Conservation (phyloP, 2,888 invertebrate species). For the Mesoligia furuncula region DNA sequence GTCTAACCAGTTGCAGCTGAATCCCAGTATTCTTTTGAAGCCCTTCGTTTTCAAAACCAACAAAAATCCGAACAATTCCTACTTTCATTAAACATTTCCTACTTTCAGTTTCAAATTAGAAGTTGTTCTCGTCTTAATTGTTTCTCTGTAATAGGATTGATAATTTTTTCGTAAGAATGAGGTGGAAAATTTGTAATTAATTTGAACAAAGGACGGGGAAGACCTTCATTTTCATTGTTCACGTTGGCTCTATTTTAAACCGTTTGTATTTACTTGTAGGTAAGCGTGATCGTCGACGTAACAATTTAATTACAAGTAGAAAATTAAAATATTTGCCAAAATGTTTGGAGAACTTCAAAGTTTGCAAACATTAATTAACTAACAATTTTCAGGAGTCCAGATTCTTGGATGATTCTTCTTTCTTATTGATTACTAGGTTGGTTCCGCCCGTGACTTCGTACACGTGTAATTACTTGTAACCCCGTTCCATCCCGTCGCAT, state of each 20-base stretch:
- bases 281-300: conserved; percentile 21
- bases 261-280: conserved; percentile 39
- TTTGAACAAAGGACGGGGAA: conserved; percentile 54
- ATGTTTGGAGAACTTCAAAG: conserved; percentile 24
- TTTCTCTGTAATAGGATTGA: conserved; percentile 54
- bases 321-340: conserved; percentile 38
- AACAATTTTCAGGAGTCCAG: conserved; percentile 2
- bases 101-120: conserved; percentile 40
- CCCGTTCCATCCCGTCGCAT: not conserved
- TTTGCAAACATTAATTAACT: conserved; percentile 18
- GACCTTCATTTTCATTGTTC: conserved; percentile 62
- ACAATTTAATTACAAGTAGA: conserved; percentile 50
- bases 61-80: conserved; percentile 6
- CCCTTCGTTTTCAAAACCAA: not conserved
- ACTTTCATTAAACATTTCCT: conserved; percentile 16
- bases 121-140: conserved; percentile 51
- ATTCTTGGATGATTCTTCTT: not conserved
- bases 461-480: not conserved
- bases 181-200: conserved; percentile 65
- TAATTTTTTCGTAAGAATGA: conserved; percentile 54
- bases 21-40: not conserved
- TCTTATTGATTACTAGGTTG: not conserved
- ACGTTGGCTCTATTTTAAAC: conserved; percentile 43
- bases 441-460: not conserved
- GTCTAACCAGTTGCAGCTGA: not conserved